Evolutionary conservation across 2,888 invertebrate genomes (phyloP), one percentile per base, ranked within the genome.

Genomic region (Anaspis maculata): DNA sequence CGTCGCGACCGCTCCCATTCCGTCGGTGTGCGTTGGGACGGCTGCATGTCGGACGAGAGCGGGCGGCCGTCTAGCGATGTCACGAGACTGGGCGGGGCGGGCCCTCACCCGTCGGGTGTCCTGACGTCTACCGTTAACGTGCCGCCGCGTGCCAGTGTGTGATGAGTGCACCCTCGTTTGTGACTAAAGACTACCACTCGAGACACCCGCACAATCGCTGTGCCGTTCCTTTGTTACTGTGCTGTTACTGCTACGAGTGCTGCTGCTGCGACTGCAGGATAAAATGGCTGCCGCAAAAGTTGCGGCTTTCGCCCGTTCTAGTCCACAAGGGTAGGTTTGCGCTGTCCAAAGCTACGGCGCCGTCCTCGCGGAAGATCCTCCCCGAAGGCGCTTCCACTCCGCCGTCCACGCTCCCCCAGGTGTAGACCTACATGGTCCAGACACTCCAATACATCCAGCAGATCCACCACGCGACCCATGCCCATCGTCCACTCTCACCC

Each of bases 1-100:
- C 54, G 50, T 43, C 62, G 71, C 56, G 66, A 64, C 69, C 70
- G 73, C 70, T 70, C 70, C 65, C 70, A 72, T 66, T 74, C 73
- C 62, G 74, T 68, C 57, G 72, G 71, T 52, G 69, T 68, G 64
- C 59, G 61, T 58, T 59, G 61, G 59, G 59, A 61, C 61, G 62
- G 61, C 61, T 61, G 61, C 59, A 62, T 61, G 62, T 62, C 59
- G 58, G 58, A 52, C 53, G 54, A 55, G 57, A 58, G 56, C 59
- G 55, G 60, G 62, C 60, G 59, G 61, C 59, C 59, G 59, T 58
- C 59, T 56, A 51, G 57, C 62, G 62, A 62, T 62, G 62, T 60
- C 60, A 59, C 62, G 60, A 59, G 61, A 63, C 36, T 40, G 40
- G 64, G 62, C 63, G 65, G 64, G 63, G 63, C 62, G 63, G 59